phyloP scores from a whole-genome alignment of 2,113 vertebrate genomes.

The Sapayoa aenigma region DNA sequence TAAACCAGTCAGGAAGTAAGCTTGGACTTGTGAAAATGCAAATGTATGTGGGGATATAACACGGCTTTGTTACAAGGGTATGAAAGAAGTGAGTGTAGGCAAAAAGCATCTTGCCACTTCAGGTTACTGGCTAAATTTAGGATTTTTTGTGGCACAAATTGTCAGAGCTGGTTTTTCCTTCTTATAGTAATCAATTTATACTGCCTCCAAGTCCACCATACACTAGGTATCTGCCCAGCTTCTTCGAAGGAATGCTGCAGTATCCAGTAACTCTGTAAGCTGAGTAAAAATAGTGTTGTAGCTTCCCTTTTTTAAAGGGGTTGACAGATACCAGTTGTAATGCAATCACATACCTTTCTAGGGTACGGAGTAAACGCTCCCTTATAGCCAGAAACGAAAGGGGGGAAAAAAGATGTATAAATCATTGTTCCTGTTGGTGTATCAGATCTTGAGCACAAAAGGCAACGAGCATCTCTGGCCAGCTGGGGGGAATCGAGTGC shows the following conservation, averaged over 20 bases:
- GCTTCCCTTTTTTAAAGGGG: neutral
- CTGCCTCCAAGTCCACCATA: neutral
- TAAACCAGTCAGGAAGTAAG: neutral
- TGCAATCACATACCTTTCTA: neutral
- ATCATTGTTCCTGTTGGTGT: neutral
- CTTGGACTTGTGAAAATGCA: neutral
- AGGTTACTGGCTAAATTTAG: constrained; percentile 22
- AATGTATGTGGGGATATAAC: neutral
- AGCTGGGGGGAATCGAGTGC: constrained; percentile 4
- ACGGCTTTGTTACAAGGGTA: neutral
- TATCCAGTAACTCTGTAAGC: constrained; percentile 4
- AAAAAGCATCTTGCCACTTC: constrained; percentile 34
- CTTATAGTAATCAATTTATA: neutral
- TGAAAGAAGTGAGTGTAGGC: neutral
- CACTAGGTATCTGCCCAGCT: neutral
- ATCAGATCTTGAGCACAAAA: constrained; percentile 37
- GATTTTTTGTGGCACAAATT: neutral
- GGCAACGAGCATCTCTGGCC: constrained; percentile 24
- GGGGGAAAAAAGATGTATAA: neutral
- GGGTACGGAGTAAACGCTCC: neutral
- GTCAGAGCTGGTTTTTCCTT: neutral
- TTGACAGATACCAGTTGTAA: neutral
- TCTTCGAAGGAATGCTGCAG: constrained; percentile 36
- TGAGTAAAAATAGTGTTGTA: neutral
- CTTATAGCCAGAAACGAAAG: neutral